Conservation (phyloP, 2,797 vertebrate species). For the Lutjanus campechanus region DNA sequence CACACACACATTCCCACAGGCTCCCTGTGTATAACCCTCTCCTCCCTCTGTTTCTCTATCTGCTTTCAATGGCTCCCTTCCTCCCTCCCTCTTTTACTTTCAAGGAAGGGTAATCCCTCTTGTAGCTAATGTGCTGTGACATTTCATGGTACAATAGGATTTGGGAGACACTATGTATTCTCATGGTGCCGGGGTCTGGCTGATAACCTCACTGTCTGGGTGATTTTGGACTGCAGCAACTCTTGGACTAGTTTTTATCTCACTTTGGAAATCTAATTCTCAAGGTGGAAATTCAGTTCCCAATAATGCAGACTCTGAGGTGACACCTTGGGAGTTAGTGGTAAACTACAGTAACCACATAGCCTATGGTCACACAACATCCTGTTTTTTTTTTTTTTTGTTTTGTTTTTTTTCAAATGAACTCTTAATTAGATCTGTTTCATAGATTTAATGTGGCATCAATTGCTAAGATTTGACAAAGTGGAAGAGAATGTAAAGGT, state of each 20-base stretch:
- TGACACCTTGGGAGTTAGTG: slow-evolving; percentile 40
- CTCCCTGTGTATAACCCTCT: slow-evolving; percentile 42
- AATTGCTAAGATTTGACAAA: slow-evolving; percentile 8
- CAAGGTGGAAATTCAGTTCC: slow-evolving; percentile 58
- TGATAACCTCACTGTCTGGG: slow-evolving; percentile 78
- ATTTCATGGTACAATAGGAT: slow-evolving; percentile 84
- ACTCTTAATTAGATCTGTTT: slow-evolving; percentile 29
- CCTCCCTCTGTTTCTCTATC: slow-evolving; percentile 57
- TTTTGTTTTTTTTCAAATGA: no score
- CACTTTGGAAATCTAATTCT: slow-evolving; percentile 69
- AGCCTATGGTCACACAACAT: slow-evolving; percentile 24
- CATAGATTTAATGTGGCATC: slow-evolving; percentile 33
- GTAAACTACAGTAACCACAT: slow-evolving; percentile 35
- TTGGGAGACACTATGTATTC: slow-evolving; percentile 78
- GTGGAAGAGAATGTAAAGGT: neutral
- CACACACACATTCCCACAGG: slow-evolving; percentile 55
- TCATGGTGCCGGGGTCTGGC: slow-evolving; percentile 68
- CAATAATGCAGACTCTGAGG: slow-evolving; percentile 28
- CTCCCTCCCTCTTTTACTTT: slow-evolving; percentile 70
- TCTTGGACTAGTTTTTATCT: slow-evolving; percentile 65
- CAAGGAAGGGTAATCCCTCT: slow-evolving; percentile 82
- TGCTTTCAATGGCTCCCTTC: slow-evolving; percentile 46
- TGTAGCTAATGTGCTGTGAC: slow-evolving; percentile 83
- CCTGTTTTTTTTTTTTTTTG: neutral
- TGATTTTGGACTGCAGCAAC: slow-evolving; percentile 69